Conservation (phyloP, 2,888 invertebrate species). For the Rhagonycha lutea region DNA sequence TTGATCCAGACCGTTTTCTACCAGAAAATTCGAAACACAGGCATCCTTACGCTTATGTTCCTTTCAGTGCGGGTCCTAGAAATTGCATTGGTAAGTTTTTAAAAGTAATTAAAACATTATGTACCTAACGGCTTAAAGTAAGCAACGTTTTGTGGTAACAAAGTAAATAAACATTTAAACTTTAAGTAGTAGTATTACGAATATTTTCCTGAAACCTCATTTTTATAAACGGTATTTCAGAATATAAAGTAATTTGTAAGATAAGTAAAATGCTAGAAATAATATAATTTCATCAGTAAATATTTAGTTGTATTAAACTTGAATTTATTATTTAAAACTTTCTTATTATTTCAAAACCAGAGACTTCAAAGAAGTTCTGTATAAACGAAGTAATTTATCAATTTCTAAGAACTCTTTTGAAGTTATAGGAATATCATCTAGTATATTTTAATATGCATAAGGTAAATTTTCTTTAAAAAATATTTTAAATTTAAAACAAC, state of each 20-base stretch:
- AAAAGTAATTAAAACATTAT: not conserved
- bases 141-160: not conserved
- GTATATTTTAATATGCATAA: not conserved
- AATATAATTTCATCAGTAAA: too few species aligned
- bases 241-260: too few species aligned
- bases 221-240: not conserved
- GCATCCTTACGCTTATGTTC: conserved; percentile 45
- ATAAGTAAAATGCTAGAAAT: too few species aligned
- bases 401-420: not conserved
- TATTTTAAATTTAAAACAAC: not conserved
- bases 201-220: not conserved
- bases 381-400: not conserved
- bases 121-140: not conserved
- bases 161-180: not conserved
- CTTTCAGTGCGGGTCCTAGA: conserved; percentile 46
- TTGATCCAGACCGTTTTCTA: conserved; percentile 45
- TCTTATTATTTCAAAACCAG: not conserved
- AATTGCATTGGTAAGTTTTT: conserved; percentile 44
- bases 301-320: not conserved
- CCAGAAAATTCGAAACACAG: conserved; percentile 40
- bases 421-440: not conserved
- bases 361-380: not conserved
- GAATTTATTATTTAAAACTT: not conserved
- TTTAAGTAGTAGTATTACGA: not conserved
- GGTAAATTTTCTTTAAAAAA: not conserved